These are phyloP conservation scores for Tenthredo livida DNA, from an alignment of 2,888 invertebrate species.

Conservation along the genomic window DNA sequence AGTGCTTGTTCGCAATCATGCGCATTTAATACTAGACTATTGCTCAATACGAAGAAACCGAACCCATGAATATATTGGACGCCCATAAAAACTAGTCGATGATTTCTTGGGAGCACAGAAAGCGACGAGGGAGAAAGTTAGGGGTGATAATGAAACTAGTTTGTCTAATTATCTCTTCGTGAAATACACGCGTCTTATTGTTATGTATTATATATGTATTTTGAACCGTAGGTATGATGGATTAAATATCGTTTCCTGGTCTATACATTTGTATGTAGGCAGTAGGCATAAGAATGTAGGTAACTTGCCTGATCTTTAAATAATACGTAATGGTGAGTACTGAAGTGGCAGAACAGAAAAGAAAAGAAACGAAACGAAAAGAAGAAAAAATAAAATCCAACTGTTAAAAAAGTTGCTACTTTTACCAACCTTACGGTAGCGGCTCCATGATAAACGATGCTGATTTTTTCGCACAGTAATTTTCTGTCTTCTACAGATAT, in stretches of 20 bases:
- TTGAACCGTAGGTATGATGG: not conserved
- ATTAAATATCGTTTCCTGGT: not conserved
- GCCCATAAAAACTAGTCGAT: not conserved
- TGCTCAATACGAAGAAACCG: not conserved
- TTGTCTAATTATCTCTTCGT: not conserved
- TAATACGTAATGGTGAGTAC: not conserved
- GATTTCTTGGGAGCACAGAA: not conserved
- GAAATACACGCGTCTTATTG: not conserved
- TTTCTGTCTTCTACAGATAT: slow-evolving; percentile 84
- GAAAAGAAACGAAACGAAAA: not conserved
- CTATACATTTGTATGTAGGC: not conserved
- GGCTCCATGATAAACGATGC: slow-evolving; percentile 90
- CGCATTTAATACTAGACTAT: not conserved
- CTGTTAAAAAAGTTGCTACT: not conserved
- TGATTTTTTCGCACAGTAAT: slow-evolving; percentile 84
- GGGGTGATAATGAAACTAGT: slow-evolving; percentile 23
- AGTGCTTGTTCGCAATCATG: not conserved
- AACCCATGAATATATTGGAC: not conserved
- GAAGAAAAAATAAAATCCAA: not conserved
- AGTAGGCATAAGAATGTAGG: not conserved
- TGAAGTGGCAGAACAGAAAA: not conserved
- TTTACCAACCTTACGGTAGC: slow-evolving; percentile 76
- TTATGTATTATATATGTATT: not conserved
- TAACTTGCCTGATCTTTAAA: not conserved
- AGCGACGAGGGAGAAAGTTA: slow-evolving; percentile 31